Conservation (phyloP, 2,113 vertebrate species). For the Corynorhinus townsendii region DNA sequence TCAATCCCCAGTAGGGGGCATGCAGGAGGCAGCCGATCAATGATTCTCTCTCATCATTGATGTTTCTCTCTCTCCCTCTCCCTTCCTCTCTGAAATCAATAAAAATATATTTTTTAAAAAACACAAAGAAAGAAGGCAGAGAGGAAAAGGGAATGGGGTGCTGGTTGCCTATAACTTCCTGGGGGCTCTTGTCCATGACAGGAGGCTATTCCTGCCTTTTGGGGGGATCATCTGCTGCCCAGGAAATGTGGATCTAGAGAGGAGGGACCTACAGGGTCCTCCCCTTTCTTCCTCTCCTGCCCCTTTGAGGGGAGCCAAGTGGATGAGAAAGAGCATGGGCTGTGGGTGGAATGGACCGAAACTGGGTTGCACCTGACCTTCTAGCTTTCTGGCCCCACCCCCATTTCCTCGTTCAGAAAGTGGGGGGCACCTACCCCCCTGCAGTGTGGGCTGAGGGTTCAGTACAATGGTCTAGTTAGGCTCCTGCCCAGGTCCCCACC, state of each 20-base stretch:
- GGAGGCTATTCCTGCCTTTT: neutral
- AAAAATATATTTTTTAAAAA: too few species aligned
- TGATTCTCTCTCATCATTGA: too few species aligned
- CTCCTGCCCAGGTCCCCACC: neutral
- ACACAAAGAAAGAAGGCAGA: neutral
- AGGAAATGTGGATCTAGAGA: neutral
- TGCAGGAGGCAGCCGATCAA: too few species aligned
- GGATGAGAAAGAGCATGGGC: neutral
- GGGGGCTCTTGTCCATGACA: neutral
- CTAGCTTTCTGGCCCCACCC: neutral
- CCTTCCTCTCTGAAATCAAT: too few species aligned
- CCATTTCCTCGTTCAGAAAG: fast-evolving
- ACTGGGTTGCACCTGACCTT: fast-evolving
- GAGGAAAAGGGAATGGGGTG: neutral
- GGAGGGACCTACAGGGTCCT: neutral
- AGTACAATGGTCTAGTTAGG: too few species aligned
- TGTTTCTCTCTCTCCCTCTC: too few species aligned
- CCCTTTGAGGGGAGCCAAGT: neutral
- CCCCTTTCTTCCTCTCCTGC: neutral
- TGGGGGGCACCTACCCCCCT: fast-evolving
- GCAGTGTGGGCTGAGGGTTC: neutral
- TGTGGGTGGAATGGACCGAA: neutral
- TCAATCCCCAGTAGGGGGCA: too few species aligned
- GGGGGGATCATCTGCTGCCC: neutral
- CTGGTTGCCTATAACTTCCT: neutral